Conservation (phyloP, 2,797 vertebrate species). For the Balearica regulorum region DNA sequence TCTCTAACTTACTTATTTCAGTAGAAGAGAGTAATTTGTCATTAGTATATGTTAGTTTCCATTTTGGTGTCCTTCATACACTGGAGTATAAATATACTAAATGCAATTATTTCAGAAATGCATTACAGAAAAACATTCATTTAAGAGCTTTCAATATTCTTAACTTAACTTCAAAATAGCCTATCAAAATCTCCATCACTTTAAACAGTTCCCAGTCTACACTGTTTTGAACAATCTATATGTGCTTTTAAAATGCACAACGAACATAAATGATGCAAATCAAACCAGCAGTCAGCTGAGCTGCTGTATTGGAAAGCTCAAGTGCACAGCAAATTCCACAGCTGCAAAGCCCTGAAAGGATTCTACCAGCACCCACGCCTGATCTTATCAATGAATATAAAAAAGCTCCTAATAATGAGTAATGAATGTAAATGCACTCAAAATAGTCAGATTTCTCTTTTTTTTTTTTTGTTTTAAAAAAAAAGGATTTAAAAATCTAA, state of each 20-base stretch:
- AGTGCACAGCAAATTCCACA: slow-evolving; percentile 9
- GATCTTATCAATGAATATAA: slow-evolving; percentile 41
- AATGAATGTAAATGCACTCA: slow-evolving; percentile 23
- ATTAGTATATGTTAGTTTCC: not conserved
- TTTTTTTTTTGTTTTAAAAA: no score
- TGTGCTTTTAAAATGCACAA: not conserved
- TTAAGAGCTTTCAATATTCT: not conserved
- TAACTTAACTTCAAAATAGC: not conserved
- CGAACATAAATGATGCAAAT: not conserved
- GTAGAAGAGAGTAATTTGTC: not conserved
- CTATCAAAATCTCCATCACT: not conserved
- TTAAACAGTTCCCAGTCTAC: not conserved
- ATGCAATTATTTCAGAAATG: not conserved
- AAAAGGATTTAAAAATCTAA: not conserved
- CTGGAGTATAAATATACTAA: not conserved
- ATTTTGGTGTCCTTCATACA: not conserved
- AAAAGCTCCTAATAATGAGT: slow-evolving; percentile 29
- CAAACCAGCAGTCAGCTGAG: not conserved
- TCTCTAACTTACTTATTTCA: not conserved
- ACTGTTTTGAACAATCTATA: not conserved
- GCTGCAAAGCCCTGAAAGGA: slow-evolving; percentile 1
- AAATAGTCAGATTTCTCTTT: not conserved
- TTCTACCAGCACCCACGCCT: slow-evolving; percentile 5
- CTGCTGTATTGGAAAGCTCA: not conserved
- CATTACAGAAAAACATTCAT: not conserved